Conservation (phyloP, 2,888 invertebrate genomes). For the Athalia rosae region DNA sequence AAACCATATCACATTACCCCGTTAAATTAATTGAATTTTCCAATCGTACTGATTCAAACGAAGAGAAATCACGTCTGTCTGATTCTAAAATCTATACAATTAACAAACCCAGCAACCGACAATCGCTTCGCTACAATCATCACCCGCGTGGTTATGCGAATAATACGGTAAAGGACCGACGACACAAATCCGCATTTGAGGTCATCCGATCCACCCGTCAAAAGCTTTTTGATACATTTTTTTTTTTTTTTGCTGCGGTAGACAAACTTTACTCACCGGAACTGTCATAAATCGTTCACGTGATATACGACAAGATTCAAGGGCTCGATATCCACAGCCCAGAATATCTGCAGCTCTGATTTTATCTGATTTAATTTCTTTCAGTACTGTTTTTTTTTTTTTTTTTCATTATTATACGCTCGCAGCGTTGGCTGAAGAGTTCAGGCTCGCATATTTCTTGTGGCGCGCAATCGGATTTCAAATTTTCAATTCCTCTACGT, state of each 20-base stretch:
- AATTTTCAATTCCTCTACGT: too few species aligned
- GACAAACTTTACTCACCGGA: background rate
- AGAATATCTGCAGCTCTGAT: too few species aligned
- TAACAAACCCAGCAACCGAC: background rate
- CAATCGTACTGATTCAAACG: constrained; percentile 55
- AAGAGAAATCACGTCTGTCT: background rate
- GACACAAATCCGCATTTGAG: background rate
- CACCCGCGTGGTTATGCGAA: background rate
- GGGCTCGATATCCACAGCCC: too few species aligned
- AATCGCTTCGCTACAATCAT: constrained; percentile 37
- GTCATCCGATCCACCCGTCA: background rate
- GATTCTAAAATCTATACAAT: background rate
- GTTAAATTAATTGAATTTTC: constrained; percentile 59
- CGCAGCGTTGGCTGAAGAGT: too few species aligned
- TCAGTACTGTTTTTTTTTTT: too few species aligned
- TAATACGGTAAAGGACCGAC: background rate
- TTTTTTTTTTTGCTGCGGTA: background rate
- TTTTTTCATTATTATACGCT: too few species aligned
- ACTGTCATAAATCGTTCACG: background rate
- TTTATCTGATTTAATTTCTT: too few species aligned
- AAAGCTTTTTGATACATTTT: constrained; percentile 3
- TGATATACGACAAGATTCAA: too few species aligned
- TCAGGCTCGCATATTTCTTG: too few species aligned
- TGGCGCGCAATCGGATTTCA: too few species aligned
- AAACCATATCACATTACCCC: constrained; percentile 43